Percentiles rank a stretch among this genome's conserved stretches.
Conservation (phyloP, 2,113 vertebrate genomes). For the Cyprinodon brontotheroides region DNA sequence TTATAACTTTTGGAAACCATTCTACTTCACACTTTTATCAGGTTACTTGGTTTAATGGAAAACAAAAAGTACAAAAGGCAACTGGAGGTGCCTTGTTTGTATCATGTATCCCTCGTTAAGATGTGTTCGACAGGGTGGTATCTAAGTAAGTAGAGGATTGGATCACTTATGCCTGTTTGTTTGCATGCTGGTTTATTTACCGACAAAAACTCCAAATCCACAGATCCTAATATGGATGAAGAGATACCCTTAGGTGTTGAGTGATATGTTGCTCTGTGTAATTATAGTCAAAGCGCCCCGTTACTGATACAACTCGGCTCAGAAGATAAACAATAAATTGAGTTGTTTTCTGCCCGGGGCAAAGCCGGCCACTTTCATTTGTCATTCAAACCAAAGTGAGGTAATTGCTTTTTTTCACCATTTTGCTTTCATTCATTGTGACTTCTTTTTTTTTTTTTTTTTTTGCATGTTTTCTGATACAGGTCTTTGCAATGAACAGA, state of each 20-base stretch:
- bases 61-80: neutral
- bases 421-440: no score
- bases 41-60: neutral
- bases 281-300: neutral
- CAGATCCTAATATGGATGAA: neutral
- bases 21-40: neutral
- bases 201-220: neutral
- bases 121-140: neutral
- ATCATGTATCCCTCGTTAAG: neutral
- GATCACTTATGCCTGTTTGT: neutral
- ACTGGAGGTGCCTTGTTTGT: neutral
- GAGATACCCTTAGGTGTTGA: neutral
- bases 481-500: neutral
- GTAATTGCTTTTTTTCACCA: slow-evolving; percentile 29
- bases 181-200: neutral
- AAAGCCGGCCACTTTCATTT: slow-evolving; percentile 50
- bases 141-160: neutral
- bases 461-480: slow-evolving; percentile 19
- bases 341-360: slow-evolving; percentile 17
- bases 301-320: neutral
- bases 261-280: neutral
- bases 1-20: neutral
- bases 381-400: slow-evolving; percentile 47
- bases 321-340: neutral
- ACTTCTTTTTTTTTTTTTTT: neutral